These are phyloP conservation scores for Mionectes macconnelli DNA, from an alignment of 2,113 vertebrate species.

Conservation along the genomic window DNA sequence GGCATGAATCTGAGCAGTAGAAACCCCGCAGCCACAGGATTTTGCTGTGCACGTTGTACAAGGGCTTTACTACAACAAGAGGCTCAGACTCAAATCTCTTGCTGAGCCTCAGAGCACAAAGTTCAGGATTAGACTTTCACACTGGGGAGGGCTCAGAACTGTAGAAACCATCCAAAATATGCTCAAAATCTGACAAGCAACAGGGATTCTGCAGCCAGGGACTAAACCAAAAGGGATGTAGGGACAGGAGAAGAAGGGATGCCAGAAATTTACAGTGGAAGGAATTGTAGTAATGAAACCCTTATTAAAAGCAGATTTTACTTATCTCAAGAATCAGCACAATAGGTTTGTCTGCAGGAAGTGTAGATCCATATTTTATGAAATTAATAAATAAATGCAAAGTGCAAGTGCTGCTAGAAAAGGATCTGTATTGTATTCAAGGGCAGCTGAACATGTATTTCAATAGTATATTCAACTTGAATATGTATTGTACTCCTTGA, in stretches of 20 bases:
- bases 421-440: background rate
- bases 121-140: background rate
- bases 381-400: background rate
- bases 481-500: background rate
- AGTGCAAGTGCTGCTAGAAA: background rate
- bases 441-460: background rate
- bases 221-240: background rate
- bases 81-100: background rate
- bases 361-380: background rate
- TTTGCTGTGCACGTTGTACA: too few relatives aligned
- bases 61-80: background rate
- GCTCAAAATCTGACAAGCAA: background rate
- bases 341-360: background rate
- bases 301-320: background rate
- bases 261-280: background rate
- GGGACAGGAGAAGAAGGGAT: background rate
- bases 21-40: background rate
- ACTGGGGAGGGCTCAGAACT: background rate
- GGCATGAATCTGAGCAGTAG: background rate
- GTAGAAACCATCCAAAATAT: background rate
- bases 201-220: background rate
- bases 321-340: background rate
- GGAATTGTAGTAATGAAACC: background rate
- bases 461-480: too few relatives aligned
- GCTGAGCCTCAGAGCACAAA: background rate